phyloP scores from a whole-genome alignment of 1,140 invertebrate genomes.

The Hermatobates lingyangjiaoensis region DNA sequence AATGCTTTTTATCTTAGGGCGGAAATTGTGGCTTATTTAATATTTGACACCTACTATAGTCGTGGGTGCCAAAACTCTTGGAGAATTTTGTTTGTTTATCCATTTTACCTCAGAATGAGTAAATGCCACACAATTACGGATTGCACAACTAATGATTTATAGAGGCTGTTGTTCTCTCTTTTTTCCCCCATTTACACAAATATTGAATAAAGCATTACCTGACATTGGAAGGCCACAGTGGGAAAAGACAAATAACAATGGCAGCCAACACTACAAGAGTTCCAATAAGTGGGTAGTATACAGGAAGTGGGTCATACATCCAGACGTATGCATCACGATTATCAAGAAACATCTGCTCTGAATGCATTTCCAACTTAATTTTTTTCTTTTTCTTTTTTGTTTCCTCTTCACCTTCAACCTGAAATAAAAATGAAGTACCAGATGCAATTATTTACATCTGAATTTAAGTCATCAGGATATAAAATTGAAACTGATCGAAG shows the following conservation, averaged over 20 bases:
- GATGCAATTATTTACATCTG: background rate
- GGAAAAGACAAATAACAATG: slow-evolving; percentile 92
- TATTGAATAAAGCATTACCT: slow-evolving; percentile 28
- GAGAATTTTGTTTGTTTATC: too few species aligned
- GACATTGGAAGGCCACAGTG: slow-evolving; percentile 86
- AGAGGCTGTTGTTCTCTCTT: too few species aligned
- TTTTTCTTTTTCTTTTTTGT: slow-evolving; percentile 35
- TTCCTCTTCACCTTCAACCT: slow-evolving; percentile 20
- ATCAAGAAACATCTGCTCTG: slow-evolving; percentile 85
- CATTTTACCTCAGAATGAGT: too few species aligned
- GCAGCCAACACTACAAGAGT: slow-evolving; percentile 76
- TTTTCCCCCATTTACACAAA: background rate
- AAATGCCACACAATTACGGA: too few species aligned
- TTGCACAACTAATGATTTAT: too few species aligned
- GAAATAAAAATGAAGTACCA: slow-evolving; percentile 10
- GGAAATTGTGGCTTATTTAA: too few species aligned
- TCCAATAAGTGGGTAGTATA: slow-evolving; percentile 92
- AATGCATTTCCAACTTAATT: slow-evolving; percentile 83
- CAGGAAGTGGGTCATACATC: slow-evolving; percentile 95
- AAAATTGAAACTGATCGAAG: background rate
- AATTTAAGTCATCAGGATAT: background rate
- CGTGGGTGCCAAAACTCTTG: too few species aligned
- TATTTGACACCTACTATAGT: too few species aligned
- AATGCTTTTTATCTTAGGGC: too few species aligned
- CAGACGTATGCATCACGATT: slow-evolving; percentile 92